Conservation (phyloP, 2,113 vertebrate species). For the Octodon degus region DNA sequence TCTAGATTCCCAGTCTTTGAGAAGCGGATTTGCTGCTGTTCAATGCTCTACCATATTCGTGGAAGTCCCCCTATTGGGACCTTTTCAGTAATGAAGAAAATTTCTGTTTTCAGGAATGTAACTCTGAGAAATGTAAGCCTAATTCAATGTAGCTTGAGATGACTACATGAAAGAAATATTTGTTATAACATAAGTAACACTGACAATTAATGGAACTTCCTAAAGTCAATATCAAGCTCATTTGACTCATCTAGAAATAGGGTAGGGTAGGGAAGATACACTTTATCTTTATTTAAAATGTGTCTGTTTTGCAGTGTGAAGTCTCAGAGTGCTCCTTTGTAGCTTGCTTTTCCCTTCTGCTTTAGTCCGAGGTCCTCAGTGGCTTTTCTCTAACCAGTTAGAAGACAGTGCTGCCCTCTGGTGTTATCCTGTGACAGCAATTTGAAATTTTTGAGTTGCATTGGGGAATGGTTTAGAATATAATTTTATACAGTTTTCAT, state of each 20-base stretch:
- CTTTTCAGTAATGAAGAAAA: neutral
- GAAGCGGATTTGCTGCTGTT: neutral
- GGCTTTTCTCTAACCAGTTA: neutral
- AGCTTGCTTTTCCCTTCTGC: neutral
- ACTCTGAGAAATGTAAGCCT: neutral
- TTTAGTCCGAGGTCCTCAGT: neutral
- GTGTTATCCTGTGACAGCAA: neutral
- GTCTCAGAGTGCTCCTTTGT: neutral
- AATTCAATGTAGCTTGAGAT: conserved; percentile 7
- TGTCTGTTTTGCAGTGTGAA: neutral
- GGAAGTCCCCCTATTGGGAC: neutral
- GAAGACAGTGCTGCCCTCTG: conserved; percentile 41
- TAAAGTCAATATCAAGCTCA: neutral
- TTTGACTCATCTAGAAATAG: conserved; percentile 34
- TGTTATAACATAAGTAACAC: neutral
- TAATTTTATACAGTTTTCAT: conserved; percentile 20
- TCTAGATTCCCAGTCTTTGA: neutral
- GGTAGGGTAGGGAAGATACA: neutral
- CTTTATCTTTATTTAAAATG: neutral
- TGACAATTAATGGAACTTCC: neutral
- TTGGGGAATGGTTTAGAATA: neutral
- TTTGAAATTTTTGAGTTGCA: neutral
- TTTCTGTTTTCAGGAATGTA: conserved; percentile 27
- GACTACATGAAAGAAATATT: neutral
- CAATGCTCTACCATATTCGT: neutral